Conservation (phyloP, 2,113 vertebrate species). For the cattle (Bos taurus) region ARS-UCD2.0 NC_037331.1:91961501-91962000, state of each 20-base stretch:
- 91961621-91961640: neutral
- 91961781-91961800: neutral
- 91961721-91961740: neutral
- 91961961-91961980: rapidly evolving
- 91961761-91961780: neutral
- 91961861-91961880: neutral
- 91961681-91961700: neutral
- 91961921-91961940: neutral
- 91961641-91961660: neutral
- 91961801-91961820: neutral
- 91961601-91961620: neutral
- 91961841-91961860: neutral
- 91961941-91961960: neutral
- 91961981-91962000: neutral
- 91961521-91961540: neutral
- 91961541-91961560: no score
- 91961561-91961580: neutral
- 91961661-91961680: neutral
- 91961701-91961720: neutral
- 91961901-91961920: neutral
- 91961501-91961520: neutral
- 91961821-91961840: neutral
- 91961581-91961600: neutral
- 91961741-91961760: neutral
- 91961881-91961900: neutral